phyloP scores from a whole-genome alignment of 1,140 invertebrate species.

The Drosophila nannoptera region DNA sequence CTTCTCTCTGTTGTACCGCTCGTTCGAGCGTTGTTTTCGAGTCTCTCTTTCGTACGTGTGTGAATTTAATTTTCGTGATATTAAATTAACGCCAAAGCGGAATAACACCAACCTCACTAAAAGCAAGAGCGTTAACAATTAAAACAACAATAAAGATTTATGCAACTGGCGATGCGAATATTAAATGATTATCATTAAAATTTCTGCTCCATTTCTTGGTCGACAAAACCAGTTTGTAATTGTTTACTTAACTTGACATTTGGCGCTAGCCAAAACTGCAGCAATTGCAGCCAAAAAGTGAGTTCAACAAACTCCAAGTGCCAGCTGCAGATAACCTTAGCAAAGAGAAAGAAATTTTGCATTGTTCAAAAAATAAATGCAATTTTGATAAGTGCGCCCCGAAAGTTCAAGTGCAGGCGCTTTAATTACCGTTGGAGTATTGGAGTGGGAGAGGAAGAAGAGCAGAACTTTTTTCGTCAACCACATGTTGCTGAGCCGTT shows the following conservation, averaged over 20 bases:
- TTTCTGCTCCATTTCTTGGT: constrained; percentile 44
- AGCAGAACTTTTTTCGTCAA: constrained; percentile 36
- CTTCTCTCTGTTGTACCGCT: constrained; percentile 29
- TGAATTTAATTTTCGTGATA: constrained; percentile 57
- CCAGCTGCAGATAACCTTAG: constrained; percentile 36
- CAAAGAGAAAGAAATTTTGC: constrained; percentile 10
- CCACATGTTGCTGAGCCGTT: constrained; percentile 62
- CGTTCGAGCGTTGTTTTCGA: constrained; percentile 38
- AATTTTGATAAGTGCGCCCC: constrained; percentile 47
- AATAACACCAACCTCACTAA: neutral
- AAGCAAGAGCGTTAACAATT: constrained; percentile 28
- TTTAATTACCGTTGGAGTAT: constrained; percentile 64
- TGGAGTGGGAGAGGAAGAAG: constrained; percentile 18
- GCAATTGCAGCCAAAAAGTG: constrained; percentile 48
- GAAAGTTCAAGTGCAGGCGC: constrained; percentile 56
- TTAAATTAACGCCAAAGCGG: constrained; percentile 34
- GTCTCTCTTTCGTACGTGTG: constrained; percentile 57
- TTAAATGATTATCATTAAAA: constrained; percentile 19
- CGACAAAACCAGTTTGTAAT: constrained; percentile 63
- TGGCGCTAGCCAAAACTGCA: constrained; percentile 45
- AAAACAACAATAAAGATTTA: constrained; percentile 48
- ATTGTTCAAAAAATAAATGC: constrained; percentile 24
- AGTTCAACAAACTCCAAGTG: constrained; percentile 63
- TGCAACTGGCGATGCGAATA: constrained; percentile 41
- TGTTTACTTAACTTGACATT: constrained; percentile 30